Evolutionary conservation across 1,140 invertebrate species (phyloP), one percentile per base, ranked within the genome.

Genomic region (Bombus confusus): DNA sequence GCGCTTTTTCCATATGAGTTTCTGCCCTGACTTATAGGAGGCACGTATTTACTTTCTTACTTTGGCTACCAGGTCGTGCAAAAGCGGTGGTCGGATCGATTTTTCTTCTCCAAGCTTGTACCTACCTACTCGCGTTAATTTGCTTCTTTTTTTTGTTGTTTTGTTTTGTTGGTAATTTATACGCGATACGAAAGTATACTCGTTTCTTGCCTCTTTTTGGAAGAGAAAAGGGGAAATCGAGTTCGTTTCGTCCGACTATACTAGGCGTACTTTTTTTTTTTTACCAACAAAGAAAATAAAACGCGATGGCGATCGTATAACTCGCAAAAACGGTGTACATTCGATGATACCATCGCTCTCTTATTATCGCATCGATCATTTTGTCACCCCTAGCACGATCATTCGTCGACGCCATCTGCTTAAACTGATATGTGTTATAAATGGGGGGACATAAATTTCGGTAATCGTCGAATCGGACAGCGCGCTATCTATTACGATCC

Each of bases 151-250:
- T 8, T 52, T 52, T n/a, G n/a, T n/a, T n/a, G n/a, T n/a, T n/a
- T n/a, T n/a, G n/a, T n/a, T 5, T 22, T 1, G 1, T 52, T 0
- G 47, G 47, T 22, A 52, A 52, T 8, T 22, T 22, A 52, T 22
- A 52, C 0, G 0, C 47, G 47, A 18, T 18, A 18, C 47, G 5
- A 52, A 18, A 0, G 18, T 1, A 52, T 52, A 52, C 18, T 0
- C 5, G 6, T 22, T 6, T 18, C 15, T 47, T 18, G 47, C 6
- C 47, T 47, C 15, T 18, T 47, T 47, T 47, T 47, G 15, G 4
- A 47, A 47, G 0, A 47, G 5, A 18, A 6, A 6, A 47, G 1
- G 0, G 1, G 0, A 15, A 15, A 43, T 43, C 43, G 6, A 47
- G 5, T 47, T 18, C 6, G 15, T 47, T 18, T 18, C 47, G 47